Conservation (phyloP, 2,888 invertebrate species). For the Scelioninae gen. 2 region DNA sequence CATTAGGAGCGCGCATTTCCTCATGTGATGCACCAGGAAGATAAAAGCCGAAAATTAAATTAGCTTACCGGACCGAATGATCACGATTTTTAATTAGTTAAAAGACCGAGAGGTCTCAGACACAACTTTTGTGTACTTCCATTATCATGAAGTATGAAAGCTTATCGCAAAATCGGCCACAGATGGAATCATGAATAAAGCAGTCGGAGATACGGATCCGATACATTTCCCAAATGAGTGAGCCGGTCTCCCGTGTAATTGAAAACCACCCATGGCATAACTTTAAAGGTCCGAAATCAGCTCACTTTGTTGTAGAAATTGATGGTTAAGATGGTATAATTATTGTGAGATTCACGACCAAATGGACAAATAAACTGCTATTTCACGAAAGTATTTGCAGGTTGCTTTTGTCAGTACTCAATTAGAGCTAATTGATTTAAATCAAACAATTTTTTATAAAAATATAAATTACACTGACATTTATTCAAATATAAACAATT, state of each 20-base stretch:
- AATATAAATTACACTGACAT: too few relatives aligned
- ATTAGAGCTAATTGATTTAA: too few relatives aligned
- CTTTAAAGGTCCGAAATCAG: slow-evolving; percentile 8
- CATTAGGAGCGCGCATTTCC: slow-evolving; percentile 14
- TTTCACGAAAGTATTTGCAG: too few relatives aligned
- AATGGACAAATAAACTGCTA: too few relatives aligned
- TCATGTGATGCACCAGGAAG: slow-evolving; percentile 17
- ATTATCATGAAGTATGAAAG: slow-evolving; percentile 33
- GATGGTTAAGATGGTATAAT: too few relatives aligned
- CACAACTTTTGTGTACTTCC: slow-evolving; percentile 16
- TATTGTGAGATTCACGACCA: too few relatives aligned
- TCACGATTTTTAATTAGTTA: slow-evolving; percentile 24
- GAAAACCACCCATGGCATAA: slow-evolving; percentile 13
- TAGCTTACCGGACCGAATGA: not conserved
- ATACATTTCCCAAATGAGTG: slow-evolving; percentile 32
- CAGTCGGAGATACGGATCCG: slow-evolving; percentile 9
- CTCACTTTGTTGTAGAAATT: slow-evolving; percentile 10
- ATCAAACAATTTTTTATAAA: too few relatives aligned
- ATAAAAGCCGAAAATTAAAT: slow-evolving; percentile 25
- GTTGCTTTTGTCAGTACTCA: too few relatives aligned
- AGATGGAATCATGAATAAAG: slow-evolving; percentile 32
- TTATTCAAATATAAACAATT: too few relatives aligned
- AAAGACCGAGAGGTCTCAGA: not conserved
- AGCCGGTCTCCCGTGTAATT: slow-evolving; percentile 20
- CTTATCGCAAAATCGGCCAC: slow-evolving; percentile 23